Evolutionary conservation across 2,888 invertebrate genomes (phyloP), one percentile per base, ranked within the genome.

Genomic region (Amphipyra tragopoginis): DNA sequence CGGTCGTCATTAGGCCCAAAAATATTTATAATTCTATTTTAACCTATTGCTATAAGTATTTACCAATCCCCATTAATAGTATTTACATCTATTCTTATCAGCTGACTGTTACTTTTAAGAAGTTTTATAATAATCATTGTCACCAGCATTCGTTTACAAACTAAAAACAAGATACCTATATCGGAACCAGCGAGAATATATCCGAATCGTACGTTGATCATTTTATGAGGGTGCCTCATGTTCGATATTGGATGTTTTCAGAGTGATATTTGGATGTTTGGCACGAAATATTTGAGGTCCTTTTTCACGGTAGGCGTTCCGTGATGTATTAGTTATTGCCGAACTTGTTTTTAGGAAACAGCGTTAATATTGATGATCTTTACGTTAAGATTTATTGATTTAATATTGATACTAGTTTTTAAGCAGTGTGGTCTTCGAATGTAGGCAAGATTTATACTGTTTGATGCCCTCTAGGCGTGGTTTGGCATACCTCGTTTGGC

Each of bases 351-450:
- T 56, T 60, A 55, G 57, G 45, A 57, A 61, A 44, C 21, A 33
- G 7, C 56, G 48, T 59, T 38, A 38, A 58, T 56, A 70, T 63
- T 63, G 44, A 57, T 40, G 43, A 51, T 53, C 1, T 21, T 58
- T 43, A 52, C 10, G 38, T 15, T 8, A n/a, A 62, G 50, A 69
- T 76, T 58, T 60, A 71, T 75, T 43, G 39, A 44, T 53, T 60
- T 36, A 48, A 40, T 53, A 52, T 49, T 64, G 39, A 42, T 62
- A 57, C 11, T 50, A 58, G 15, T 47, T 55, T 61, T 58, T 42
- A 65, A 11, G 1, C 8, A 47, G 49, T 58, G 67, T 56, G 58
- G 64, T 68, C 68, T 50, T 44, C 21, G 10, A 53, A 51, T 59
- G 52, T 58, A 29, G 7, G 40, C 38, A 54, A 14, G 39, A 55